Base-by-base conservation (phyloP, 2,888 invertebrate species). In the Electrophaes corylata region DNA sequence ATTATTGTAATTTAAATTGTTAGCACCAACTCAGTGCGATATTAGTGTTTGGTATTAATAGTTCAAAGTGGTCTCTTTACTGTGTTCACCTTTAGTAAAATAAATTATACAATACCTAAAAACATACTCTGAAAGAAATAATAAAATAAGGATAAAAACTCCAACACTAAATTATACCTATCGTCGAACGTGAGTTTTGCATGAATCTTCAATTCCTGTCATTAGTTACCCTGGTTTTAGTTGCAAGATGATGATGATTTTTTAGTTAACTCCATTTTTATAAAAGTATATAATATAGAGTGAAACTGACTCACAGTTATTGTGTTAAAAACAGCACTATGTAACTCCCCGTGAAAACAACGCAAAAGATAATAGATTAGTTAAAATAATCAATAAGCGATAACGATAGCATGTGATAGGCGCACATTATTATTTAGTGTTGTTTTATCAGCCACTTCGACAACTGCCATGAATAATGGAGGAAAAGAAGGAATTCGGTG, bases 351-450 rank as follows among this genome's bases (percentile, higher is more conserved):
- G 29, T 48, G 47, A 53, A 60, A 60, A 60, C 40, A 52, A 65
- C 47, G 60, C 64, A 65, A 70, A 66, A 69, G 71, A 76, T 73
- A 75, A 70, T 61, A 76, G 77, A 76, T 78, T 75, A 74, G 73
- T 72, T 68, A 74, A 80, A 78, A 78, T 83, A 86, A 87, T 88
- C 88, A 84, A 72, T 73, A 64, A 50, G 49, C 59, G 86, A 85
- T 86, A 82, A 82, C 81, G 79, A 77, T 79, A 79, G 73, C 77
- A 43, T 43, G 37, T 41, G 62, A 64, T 57, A 60, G 47, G 49
- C 35, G 46, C 16, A 69, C 66, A 67, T 60, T 56, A 69, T 71
- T 72, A 31, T 69, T 69, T 70, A 76, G 70, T 74, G 70, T 70
- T 65, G 60, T 58, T 50, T 65, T 74, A 67, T 66, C 67, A 58